Percentiles rank a stretch among this genome's conserved stretches.
Evolutionary conservation across 2,797 vertebrate species (phyloP).

Genomic region (Leucoraja ocellata): DNA sequence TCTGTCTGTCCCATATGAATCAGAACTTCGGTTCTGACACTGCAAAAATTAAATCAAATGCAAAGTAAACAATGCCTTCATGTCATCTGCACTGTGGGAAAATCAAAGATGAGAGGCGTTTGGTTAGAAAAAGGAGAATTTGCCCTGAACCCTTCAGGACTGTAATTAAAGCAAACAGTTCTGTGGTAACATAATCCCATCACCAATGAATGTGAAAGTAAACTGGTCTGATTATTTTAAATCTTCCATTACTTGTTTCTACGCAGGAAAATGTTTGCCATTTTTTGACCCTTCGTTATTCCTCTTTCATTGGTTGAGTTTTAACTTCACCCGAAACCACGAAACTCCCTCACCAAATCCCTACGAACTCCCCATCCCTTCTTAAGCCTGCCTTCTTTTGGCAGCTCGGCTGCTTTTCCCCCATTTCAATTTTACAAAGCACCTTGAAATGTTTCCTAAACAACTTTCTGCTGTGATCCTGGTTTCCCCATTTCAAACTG

Average conservation of each 20-base stretch:
- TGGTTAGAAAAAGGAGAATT: slow-evolving; percentile 6
- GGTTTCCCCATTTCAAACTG: not conserved
- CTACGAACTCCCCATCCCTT: not conserved
- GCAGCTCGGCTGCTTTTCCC: too few relatives aligned
- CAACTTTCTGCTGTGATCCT: not conserved
- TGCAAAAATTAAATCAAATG: slow-evolving; percentile 30
- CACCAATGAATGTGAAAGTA: slow-evolving; percentile 21
- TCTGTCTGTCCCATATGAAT: not conserved
- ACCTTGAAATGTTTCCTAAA: not conserved
- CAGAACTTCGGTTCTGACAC: not conserved
- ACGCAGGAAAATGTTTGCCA: not conserved
- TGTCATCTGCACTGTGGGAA: slow-evolving; percentile 29
- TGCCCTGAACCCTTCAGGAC: slow-evolving; percentile 19
- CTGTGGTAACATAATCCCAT: slow-evolving; percentile 19
- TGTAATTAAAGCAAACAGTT: slow-evolving; percentile 33
- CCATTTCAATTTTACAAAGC: not conserved
- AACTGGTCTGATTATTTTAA: slow-evolving; percentile 3
- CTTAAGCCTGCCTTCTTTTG: not conserved
- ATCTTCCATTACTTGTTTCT: not conserved
- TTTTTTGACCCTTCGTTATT: not conserved
- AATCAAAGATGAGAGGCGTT: not conserved
- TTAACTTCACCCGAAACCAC: not conserved
- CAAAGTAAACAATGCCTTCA: slow-evolving; percentile 36
- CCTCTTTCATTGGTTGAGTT: not conserved
- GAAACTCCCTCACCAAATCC: not conserved